A percentile compares a stretch with the other conserved stretches of the same genome.
These are phyloP conservation scores for Zaprionus ornatus DNA, from an alignment of 1,140 invertebrate genomes.

Conservation along the genomic window DNA sequence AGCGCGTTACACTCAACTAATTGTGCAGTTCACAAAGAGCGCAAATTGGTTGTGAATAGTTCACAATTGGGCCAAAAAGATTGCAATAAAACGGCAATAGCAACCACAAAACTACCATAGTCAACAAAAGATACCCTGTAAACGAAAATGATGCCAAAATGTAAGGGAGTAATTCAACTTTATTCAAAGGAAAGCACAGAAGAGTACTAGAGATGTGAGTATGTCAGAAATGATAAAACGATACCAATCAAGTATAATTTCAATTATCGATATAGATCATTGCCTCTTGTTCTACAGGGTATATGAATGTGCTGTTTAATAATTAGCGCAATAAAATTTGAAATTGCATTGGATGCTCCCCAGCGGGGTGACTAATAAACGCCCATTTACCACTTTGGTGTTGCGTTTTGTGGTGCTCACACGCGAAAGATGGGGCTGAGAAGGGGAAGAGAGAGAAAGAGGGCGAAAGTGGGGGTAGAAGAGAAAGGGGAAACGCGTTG, in stretches of 20 bases:
- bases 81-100: not conserved
- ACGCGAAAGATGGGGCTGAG: not conserved
- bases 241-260: too few species aligned
- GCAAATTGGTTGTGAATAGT: constrained; percentile 2
- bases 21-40: not conserved
- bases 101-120: not conserved
- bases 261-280: not conserved
- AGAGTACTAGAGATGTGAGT: too few species aligned
- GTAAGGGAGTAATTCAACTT: not conserved
- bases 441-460: not conserved
- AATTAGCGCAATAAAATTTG: constrained; percentile 58
- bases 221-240: not conserved
- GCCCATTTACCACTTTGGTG: constrained; percentile 40
- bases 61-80: constrained; percentile 12
- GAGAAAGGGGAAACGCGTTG: not conserved
- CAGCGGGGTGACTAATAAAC: constrained; percentile 42
- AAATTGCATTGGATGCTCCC: constrained; percentile 33
- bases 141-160: not conserved
- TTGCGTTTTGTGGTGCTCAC: constrained; percentile 19
- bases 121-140: not conserved
- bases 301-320: constrained; percentile 32
- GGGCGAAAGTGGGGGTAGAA: too few species aligned
- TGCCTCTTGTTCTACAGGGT: not conserved
- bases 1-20: not conserved
- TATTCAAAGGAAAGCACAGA: too few species aligned